phyloP scores from a whole-genome alignment of 2,888 invertebrate genomes.

The Ceraclea dissimilis region DNA sequence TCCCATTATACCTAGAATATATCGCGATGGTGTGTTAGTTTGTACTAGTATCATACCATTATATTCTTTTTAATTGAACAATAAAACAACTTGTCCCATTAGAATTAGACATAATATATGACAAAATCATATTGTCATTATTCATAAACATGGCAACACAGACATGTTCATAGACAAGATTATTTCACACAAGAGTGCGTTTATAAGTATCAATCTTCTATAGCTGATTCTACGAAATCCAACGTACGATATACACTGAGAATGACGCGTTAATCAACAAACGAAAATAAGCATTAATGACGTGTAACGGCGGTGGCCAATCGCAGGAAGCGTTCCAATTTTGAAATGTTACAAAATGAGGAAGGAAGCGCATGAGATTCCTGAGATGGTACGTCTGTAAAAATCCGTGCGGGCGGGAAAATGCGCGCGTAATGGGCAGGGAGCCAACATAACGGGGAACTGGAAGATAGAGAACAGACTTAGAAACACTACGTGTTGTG shows the following conservation, averaged over 20 bases:
- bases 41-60: no score
- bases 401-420: constrained; percentile 1
- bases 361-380: constrained; percentile 4
- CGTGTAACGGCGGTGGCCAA: background rate
- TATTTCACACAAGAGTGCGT: background rate
- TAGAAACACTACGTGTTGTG: background rate
- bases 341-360: constrained; percentile 2
- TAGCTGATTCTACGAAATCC: background rate
- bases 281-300: constrained; percentile 1
- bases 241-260: background rate
- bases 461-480: background rate
- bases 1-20: no score
- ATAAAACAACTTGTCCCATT: no score
- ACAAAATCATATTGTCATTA: no score
- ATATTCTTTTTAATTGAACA: no score
- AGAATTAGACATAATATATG: no score
- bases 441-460: background rate
- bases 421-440: background rate
- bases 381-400: constrained; percentile 1
- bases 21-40: no score
- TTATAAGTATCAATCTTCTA: background rate
- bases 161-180: background rate
- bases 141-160: background rate
- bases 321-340: background rate
- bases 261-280: background rate